Evolutionary conservation across 2,888 invertebrate species (phyloP), one percentile per base, ranked within the genome.

Genomic region (Tetragonula carbonaria): DNA sequence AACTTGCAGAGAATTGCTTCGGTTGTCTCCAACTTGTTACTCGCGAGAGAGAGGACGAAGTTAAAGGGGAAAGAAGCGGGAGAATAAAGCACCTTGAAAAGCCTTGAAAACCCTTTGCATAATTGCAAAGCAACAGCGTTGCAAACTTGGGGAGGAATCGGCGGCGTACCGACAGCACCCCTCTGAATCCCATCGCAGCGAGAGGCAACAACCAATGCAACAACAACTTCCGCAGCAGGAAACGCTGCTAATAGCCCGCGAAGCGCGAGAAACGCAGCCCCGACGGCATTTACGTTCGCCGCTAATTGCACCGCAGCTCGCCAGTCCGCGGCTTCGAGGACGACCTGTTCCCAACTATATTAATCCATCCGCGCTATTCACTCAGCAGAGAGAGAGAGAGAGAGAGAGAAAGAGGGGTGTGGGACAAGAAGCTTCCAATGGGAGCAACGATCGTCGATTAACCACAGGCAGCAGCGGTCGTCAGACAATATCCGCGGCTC

Each of bases 401-500:
- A 14, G 71, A n/a, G 33, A 33, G 2, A 8, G 63, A 4, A 33
- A 23, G 18, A 2, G 38, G n/a, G 4, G 33, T n/a, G n/a, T 18
- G 66, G 45, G 18, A 76, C 81, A 82, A 76, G 80, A 63, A 81
- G 75, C 70, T 53, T 65, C 79, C 45, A 81, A 65, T 71, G 70
- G 81, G 72, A 50, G 81, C 75, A 68, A 75, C 66, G 82, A 81
- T 82, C 83, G 59, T 23, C 78, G 84, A 84, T 83, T 83, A 79
- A 80, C 74, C 80, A 73, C 82, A 45, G 28, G 28, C 63, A 62
- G 63, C 65, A 33, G 68, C 53, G 65, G 73, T 71, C 68, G 78
- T 80, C 80, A 68, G 73, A 80, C 86, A 82, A 82, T 86, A 75
- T 84, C 74, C 82, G 81, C 82, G 79, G 76, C 63, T 59, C 79